Percentiles rank a stretch among this genome's conserved stretches.
These are phyloP conservation scores for Chaetodon trifasciatus DNA, from an alignment of 2,797 vertebrate genomes.

Conservation along the genomic window DNA sequence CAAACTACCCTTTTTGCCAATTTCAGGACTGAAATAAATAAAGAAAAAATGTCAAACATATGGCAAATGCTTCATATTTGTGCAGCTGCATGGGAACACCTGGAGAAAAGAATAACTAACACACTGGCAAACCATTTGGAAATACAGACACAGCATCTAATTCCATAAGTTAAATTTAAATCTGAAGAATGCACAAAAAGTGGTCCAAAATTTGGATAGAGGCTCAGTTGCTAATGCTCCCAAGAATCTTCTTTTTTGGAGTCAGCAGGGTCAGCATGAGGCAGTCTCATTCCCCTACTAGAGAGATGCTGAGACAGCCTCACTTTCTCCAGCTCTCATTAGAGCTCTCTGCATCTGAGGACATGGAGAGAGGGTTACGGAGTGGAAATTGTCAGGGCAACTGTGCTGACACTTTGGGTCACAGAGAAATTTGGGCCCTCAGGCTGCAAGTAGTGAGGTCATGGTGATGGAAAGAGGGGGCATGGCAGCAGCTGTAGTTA, in stretches of 20 bases:
- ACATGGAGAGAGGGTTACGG: constrained; percentile 41
- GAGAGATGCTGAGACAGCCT: constrained; percentile 47
- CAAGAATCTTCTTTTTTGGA: constrained; percentile 2
- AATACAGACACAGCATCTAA: constrained; percentile 23
- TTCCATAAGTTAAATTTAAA: constrained; percentile 1
- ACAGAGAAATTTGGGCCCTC: constrained; percentile 64
- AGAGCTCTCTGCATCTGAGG: constrained; percentile 52
- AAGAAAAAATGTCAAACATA: constrained; percentile 14
- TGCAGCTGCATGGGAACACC: constrained; percentile 24
- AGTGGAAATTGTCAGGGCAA: constrained; percentile 59
- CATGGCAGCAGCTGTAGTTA: constrained; percentile 53
- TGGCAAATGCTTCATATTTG: constrained; percentile 27
- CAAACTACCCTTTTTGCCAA: constrained; percentile 2
- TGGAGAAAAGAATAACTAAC: constrained; percentile 15
- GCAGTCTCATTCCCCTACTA: constrained; percentile 32
- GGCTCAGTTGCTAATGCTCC: constrained; percentile 4
- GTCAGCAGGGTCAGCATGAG: constrained; percentile 38
- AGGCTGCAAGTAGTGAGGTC: constrained; percentile 61
- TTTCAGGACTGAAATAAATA: constrained; percentile 5
- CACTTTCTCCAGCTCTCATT: constrained; percentile 48
- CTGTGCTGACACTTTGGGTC: constrained; percentile 60
- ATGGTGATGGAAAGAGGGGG: constrained; percentile 46
- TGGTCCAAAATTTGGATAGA: constrained; percentile 17
- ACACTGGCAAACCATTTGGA: constrained; percentile 11
- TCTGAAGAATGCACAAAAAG: background rate